A percentile compares a stretch with the other conserved stretches of the same genome.
Conservation (phyloP, 2,888 invertebrate species). For the Theretra japonica region DNA sequence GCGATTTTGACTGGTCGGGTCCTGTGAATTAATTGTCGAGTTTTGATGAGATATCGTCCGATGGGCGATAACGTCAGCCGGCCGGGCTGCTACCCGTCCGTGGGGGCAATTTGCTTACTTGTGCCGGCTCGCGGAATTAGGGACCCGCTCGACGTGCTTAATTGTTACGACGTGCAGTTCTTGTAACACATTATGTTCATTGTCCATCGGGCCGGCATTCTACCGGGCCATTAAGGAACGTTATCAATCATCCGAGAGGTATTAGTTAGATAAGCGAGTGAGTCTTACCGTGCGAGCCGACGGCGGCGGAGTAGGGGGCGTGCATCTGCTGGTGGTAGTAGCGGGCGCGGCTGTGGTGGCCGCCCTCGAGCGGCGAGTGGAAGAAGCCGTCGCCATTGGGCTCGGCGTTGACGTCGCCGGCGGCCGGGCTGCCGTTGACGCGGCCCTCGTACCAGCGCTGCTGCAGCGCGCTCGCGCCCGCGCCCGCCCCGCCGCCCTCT, state of each 20-base stretch:
- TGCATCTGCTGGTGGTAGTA: slow-evolving; percentile 86
- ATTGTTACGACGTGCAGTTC: slow-evolving; percentile 62
- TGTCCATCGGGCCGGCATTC: slow-evolving; percentile 4
- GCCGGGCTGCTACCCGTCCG: slow-evolving; percentile 66
- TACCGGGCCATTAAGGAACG: slow-evolving; percentile 19
- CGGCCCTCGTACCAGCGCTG: slow-evolving; percentile 85
- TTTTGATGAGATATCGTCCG: slow-evolving; percentile 77
- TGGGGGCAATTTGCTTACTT: slow-evolving; percentile 71
- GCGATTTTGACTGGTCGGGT: slow-evolving; percentile 80
- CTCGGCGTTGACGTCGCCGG: slow-evolving; percentile 78
- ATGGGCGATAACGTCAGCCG: slow-evolving; percentile 72
- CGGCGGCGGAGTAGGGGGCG: slow-evolving; percentile 82
- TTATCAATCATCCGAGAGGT: slow-evolving; percentile 9
- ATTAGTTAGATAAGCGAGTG: slow-evolving; percentile 31
- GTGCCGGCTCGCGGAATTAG: slow-evolving; percentile 66
- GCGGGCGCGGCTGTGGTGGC: slow-evolving; percentile 81
- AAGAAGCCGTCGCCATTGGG: slow-evolving; percentile 83
- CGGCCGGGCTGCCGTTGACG: slow-evolving; percentile 82
- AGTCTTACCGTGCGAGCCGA: slow-evolving; percentile 80
- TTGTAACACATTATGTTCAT: slow-evolving; percentile 46
- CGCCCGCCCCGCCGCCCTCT: slow-evolving; percentile 73
- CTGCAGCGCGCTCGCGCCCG: slow-evolving; percentile 76
- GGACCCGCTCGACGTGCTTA: slow-evolving; percentile 59
- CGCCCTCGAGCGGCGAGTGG: slow-evolving; percentile 84
- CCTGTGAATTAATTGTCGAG: slow-evolving; percentile 79